Conservation (phyloP, 2,113 vertebrate genomes). For the Nerophis lumbriciformis region DNA sequence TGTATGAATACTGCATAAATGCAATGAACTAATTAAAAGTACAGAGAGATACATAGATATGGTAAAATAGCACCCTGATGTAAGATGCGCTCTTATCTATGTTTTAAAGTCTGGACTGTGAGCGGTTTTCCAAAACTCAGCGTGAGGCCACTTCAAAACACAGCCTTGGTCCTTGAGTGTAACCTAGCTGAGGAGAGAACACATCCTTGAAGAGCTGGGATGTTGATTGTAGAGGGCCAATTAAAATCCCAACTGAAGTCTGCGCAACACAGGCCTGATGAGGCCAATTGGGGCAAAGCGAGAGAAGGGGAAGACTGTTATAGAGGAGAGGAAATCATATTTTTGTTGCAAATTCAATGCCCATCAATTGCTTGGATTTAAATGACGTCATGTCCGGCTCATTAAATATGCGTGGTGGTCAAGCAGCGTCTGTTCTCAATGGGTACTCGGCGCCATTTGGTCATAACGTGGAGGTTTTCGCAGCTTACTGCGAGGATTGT, state of each 20-base stretch:
- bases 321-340: conserved; percentile 21
- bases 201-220: conserved; percentile 49
- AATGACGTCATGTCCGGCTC: too few species aligned
- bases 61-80: conserved; percentile 32
- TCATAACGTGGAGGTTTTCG: too few species aligned
- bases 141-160: conserved; percentile 68
- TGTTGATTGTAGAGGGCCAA: conserved; percentile 70
- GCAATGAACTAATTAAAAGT: conserved; percentile 12
- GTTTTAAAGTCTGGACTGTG: conserved; percentile 61
- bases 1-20: conserved; percentile 11
- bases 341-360: conserved; percentile 44
- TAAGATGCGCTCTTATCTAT: conserved; percentile 58
- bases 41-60: conserved; percentile 31
- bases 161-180: conserved; percentile 58
- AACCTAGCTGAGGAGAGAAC: conserved; percentile 55
- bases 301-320: conserved; percentile 20
- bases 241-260: conserved; percentile 69
- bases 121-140: conserved; percentile 63
- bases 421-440: too few species aligned
- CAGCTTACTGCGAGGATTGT: too few species aligned
- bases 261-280: conserved; percentile 54
- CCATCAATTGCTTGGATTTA: conserved; percentile 36
- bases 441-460: too few species aligned
- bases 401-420: too few species aligned
- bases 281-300: conserved; percentile 48